phyloP scores from a whole-genome alignment of 2,888 invertebrate species.

The Thera britannica region DNA sequence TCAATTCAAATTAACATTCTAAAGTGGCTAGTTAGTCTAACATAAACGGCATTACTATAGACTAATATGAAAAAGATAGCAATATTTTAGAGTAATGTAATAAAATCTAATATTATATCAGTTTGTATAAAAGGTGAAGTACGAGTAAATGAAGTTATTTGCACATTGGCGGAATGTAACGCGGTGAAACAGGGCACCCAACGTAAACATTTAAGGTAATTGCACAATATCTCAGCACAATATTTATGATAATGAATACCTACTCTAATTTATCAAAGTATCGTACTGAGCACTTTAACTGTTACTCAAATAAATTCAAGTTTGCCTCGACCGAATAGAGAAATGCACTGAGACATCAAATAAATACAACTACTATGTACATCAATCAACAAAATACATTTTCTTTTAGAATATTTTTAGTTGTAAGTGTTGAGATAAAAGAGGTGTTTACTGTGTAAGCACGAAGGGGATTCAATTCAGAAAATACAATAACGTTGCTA shows the following conservation, averaged over 20 bases:
- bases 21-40: conserved; percentile 49
- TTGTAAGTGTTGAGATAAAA: conserved; percentile 88
- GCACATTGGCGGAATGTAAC: conserved; percentile 74
- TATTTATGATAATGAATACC: conserved; percentile 63
- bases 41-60: conserved; percentile 74
- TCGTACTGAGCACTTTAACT: conserved; percentile 72
- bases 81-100: conserved; percentile 84
- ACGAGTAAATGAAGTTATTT: conserved; percentile 66
- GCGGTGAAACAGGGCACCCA: conserved; percentile 75
- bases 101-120: conserved; percentile 78
- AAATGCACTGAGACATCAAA: conserved; percentile 77
- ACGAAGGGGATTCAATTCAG: conserved; percentile 88
- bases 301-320: conserved; percentile 67
- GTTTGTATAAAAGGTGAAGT: conserved; percentile 79
- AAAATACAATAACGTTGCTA: conserved; percentile 89
- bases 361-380: conserved; percentile 39
- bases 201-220: conserved; percentile 70
- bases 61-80: conserved; percentile 84
- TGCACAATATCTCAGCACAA: conserved; percentile 82
- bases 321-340: conserved; percentile 73
- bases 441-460: conserved; percentile 90
- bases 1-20: conserved; percentile 4
- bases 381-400: conserved; percentile 73
- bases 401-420: conserved; percentile 87
- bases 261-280: conserved; percentile 64